A percentile compares a stretch with the other conserved stretches of the same genome.
Evolutionary conservation across 2,888 invertebrate species (phyloP).

Genomic region (Eurois occulta): DNA sequence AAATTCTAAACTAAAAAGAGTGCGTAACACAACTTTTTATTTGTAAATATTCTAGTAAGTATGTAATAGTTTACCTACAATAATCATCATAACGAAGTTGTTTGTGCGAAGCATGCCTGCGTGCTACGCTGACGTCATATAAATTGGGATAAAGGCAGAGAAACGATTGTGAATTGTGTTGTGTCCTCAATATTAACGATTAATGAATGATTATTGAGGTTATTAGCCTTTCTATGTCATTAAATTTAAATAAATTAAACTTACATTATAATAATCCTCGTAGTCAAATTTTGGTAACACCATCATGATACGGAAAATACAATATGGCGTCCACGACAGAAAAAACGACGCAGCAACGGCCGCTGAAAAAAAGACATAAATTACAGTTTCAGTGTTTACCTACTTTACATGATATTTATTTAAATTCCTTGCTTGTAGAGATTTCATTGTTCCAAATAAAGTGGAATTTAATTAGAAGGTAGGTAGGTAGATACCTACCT

Average conservation of each 20-base stretch:
- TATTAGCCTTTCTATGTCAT: background rate
- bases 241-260: constrained; percentile 81
- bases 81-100: background rate
- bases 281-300: constrained; percentile 88
- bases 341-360: constrained; percentile 88
- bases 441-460: background rate
- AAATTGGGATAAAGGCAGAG: background rate
- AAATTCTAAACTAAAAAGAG: background rate
- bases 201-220: background rate
- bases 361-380: constrained; percentile 75
- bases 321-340: constrained; percentile 95
- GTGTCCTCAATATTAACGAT: background rate
- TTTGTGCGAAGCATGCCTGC: background rate
- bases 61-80: background rate
- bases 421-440: background rate
- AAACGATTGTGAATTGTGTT: background rate
- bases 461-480: background rate
- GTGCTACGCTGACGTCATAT: background rate
- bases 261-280: constrained; percentile 81
- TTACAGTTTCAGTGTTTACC: background rate
- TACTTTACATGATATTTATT: constrained; percentile 19
- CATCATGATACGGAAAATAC: constrained; percentile 93
- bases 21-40: background rate
- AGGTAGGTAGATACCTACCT: background rate
- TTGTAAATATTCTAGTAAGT: background rate